Evolutionary conservation across 2,113 vertebrate genomes (phyloP), one percentile per base, ranked within the genome.

Genomic region (Puffinus mauretanicus): DNA sequence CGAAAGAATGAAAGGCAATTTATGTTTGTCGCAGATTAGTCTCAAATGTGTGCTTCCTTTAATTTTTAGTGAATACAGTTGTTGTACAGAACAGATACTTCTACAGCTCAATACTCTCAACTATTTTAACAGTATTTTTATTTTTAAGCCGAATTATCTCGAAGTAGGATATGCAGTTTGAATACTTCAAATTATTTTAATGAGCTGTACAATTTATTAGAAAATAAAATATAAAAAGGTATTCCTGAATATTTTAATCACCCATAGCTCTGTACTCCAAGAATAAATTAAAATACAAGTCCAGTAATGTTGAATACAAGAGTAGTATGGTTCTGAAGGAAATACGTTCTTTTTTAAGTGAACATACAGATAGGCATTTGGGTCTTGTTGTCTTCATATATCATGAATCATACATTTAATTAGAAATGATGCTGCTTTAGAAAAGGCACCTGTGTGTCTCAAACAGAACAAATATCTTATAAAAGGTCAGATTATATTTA

Each of bases 301-400:
- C 25, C 36, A 3, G 16, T 3, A 4, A 27, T 1, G 24, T 0
- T 0, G 42, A n/a, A 6, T 13, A 9, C 11, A 11, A 29, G 24
- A 27, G 7, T 1, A 14, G 25, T 1, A 0, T 0, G 22, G 40
- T 26, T 81, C 65, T 4, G 64, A 36, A 32, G 64, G 82, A 44
- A 21, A 16, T 3, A 3, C 4, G 19, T 21, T 32, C 17, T 19
- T 64, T n/a, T n/a, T 6, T 7, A 40, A 18, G 16, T 2, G 38
- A 7, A 7, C 29, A 2, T 15, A 16, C 46, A 9, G 46, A 42
- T 6, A 17, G 21, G n/a, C 30, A 10, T 25, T 54, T 11, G 65
- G 13, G 29, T 13, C 70, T 26, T 8, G 16, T 32, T 13, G 29
- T 13, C 49, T 52, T 26, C 40, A 0, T 27, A 1, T 19, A 4